A percentile compares a stretch with the other conserved stretches of the same genome.
Conservation (phyloP, 2,888 invertebrate genomes). For the Cosmopolites sordidus region DNA sequence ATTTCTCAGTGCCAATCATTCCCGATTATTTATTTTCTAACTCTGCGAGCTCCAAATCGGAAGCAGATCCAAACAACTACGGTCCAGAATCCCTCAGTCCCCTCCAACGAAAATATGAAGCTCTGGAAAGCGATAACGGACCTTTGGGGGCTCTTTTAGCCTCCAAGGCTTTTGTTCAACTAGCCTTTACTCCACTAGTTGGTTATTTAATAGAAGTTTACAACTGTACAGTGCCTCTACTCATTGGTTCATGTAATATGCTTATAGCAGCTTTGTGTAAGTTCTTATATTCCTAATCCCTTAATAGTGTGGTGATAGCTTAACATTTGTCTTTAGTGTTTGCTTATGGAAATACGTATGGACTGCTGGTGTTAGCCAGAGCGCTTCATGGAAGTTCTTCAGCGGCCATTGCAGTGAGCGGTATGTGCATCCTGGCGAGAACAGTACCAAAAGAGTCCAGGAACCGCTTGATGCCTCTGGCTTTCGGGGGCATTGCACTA, state of each 20-base stretch:
- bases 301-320: too few relatives aligned
- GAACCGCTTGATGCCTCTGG: slow-evolving; percentile 72
- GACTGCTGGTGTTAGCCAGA: slow-evolving; percentile 65
- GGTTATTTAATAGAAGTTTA: slow-evolving; percentile 62
- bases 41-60: slow-evolving; percentile 43
- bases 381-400: slow-evolving; percentile 78
- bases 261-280: slow-evolving; percentile 65
- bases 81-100: slow-evolving; percentile 44
- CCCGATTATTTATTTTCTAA: slow-evolving; percentile 67
- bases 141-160: slow-evolving; percentile 65
- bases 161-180: slow-evolving; percentile 76
- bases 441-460: slow-evolving; percentile 54
- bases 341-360: slow-evolving; percentile 68
- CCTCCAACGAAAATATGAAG: slow-evolving; percentile 46
- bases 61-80: slow-evolving; percentile 20
- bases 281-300: slow-evolving; percentile 42
- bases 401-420: slow-evolving; percentile 73
- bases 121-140: slow-evolving; percentile 59
- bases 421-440: slow-evolving; percentile 74
- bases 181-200: slow-evolving; percentile 70
- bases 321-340: slow-evolving; percentile 56
- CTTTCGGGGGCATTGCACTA: slow-evolving; percentile 74
- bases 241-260: slow-evolving; percentile 65
- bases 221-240: slow-evolving; percentile 65
- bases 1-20: slow-evolving; percentile 67